A percentile compares a stretch with the other conserved stretches of the same genome.
Evolutionary conservation across 2,888 invertebrate genomes (phyloP).

Genomic region (Rhyacophila evoluta): DNA sequence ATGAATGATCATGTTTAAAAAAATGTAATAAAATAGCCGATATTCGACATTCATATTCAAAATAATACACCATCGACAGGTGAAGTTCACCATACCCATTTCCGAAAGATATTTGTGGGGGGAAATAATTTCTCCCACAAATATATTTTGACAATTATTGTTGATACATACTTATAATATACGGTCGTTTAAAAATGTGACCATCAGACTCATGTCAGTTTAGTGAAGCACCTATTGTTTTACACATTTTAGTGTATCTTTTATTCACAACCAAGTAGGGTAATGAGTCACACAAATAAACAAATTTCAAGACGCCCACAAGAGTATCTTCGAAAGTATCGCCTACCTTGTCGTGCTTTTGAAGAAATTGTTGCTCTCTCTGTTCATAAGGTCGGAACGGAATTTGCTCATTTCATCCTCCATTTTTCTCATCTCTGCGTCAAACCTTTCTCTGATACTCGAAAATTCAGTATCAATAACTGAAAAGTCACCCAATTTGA

Average conservation of each 20-base stretch:
- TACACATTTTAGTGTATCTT: background rate
- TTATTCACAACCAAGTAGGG: slow-evolving; percentile 38
- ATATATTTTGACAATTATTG: background rate
- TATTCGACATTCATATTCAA: no score
- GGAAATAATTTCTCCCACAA: no score
- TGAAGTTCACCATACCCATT: no score
- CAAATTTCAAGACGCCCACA: slow-evolving; percentile 38
- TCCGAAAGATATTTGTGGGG: no score
- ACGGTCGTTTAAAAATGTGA: background rate
- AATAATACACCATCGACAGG: no score
- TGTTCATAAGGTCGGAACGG: slow-evolving; percentile 91
- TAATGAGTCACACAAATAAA: slow-evolving; percentile 36
- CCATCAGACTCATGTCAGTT: background rate
- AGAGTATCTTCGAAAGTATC: slow-evolving; percentile 56
- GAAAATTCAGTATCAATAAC: slow-evolving; percentile 97
- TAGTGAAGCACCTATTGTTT: slow-evolving; percentile 4
- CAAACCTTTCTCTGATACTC: slow-evolving; percentile 94
- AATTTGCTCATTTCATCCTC: slow-evolving; percentile 98
- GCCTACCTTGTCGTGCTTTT: slow-evolving; percentile 87
- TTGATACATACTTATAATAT: background rate
- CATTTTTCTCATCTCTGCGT: slow-evolving; percentile 98
- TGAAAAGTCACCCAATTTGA: slow-evolving; percentile 93
- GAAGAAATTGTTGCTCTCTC: slow-evolving; percentile 92
- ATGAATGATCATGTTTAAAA: no score
- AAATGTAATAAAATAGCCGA: no score